Percentiles rank a stretch among this genome's conserved stretches.
These are phyloP conservation scores for Galbula dea DNA, from an alignment of 2,113 vertebrate species.

Conservation along the genomic window DNA sequence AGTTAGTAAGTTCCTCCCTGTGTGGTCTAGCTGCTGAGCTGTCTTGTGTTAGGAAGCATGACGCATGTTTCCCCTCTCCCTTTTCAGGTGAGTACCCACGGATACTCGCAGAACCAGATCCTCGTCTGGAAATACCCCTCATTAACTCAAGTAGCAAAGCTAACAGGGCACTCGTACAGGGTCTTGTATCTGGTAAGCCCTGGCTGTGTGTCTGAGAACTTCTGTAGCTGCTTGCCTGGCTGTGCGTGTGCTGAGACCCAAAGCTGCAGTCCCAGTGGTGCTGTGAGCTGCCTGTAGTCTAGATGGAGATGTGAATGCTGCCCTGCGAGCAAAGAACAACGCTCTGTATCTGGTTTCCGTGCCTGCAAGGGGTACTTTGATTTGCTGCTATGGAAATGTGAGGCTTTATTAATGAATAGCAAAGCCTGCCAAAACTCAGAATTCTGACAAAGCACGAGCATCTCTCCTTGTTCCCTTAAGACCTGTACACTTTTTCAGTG, in stretches of 20 bases:
- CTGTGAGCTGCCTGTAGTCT: neutral
- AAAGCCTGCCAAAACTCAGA: conserved; percentile 6
- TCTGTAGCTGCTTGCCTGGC: neutral
- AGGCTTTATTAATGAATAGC: neutral
- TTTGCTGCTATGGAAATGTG: conserved; percentile 14
- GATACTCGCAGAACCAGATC: conserved; percentile 99
- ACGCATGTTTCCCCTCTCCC: neutral
- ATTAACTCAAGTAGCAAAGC: conserved; percentile 95
- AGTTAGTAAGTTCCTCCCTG: conserved; percentile 79
- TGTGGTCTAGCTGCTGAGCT: neutral
- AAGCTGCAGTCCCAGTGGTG: neutral
- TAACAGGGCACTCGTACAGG: conserved; percentile 94
- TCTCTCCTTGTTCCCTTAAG: neutral
- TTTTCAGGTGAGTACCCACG: conserved; percentile 93
- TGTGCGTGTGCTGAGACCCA: neutral
- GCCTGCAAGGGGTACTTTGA: neutral
- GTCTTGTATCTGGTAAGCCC: conserved; percentile 92
- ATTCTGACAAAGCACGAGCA: neutral
- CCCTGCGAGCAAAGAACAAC: neutral
- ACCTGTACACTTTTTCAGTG: neutral
- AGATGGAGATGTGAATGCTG: neutral
- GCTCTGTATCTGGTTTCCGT: neutral
- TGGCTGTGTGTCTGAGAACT: accelerated
- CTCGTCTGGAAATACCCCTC: conserved; percentile 99
- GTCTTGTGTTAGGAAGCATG: accelerated